Evolutionary conservation across 2,888 invertebrate species (phyloP).

Genomic region (Leptopilina myrica): DNA sequence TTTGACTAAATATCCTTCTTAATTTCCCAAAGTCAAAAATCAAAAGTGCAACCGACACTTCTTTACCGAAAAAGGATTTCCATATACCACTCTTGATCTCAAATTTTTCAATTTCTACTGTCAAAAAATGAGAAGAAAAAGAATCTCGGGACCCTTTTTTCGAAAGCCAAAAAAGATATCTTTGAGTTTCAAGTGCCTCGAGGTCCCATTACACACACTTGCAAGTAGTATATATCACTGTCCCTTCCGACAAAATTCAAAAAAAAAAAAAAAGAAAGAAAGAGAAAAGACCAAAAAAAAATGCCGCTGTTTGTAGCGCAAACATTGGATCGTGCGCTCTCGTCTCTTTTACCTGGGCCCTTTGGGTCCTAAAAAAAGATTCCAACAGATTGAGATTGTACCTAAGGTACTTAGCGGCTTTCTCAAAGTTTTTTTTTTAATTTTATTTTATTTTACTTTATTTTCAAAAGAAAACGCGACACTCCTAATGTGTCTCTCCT

Average conservation of each 20-base stretch:
- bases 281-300: slow-evolving; percentile 32
- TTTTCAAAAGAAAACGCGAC: slow-evolving; percentile 26
- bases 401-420: slow-evolving; percentile 33
- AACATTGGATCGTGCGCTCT: slow-evolving; percentile 38
- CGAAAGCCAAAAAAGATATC: no score
- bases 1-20: slow-evolving; percentile 29
- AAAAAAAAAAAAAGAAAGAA: slow-evolving; percentile 25
- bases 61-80: slow-evolving; percentile 15
- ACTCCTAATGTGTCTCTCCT: slow-evolving; percentile 17
- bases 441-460: no score
- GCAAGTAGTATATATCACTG: slow-evolving; percentile 21
- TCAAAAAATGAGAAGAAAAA: slow-evolving; percentile 11
- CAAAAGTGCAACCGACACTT: slow-evolving; percentile 20
- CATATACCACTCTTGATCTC: background rate
- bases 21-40: slow-evolving; percentile 40
- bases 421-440: slow-evolving; percentile 12
- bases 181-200: no score
- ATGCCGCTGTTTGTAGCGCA: slow-evolving; percentile 35
- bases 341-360: slow-evolving; percentile 7
- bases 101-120: background rate
- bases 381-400: slow-evolving; percentile 26
- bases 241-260: slow-evolving; percentile 60
- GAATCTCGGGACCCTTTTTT: no score
- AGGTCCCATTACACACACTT: background rate
- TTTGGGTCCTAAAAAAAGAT: slow-evolving; percentile 31